Evolutionary conservation across 1,140 invertebrate genomes (phyloP).

Genomic region (Drosophila willistoni): DNA sequence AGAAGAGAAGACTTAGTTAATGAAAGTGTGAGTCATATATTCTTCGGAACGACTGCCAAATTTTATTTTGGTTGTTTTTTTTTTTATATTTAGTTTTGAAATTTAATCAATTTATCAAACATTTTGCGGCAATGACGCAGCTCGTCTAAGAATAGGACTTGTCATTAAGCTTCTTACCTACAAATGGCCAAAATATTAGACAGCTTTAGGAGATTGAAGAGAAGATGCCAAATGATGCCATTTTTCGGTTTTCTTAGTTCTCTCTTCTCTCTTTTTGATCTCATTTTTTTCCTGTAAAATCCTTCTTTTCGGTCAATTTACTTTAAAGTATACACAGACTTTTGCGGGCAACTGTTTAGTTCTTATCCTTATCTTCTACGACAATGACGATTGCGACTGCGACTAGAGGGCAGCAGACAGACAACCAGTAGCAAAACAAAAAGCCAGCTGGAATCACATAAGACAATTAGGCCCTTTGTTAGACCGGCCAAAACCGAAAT

Average conservation of each 20-base stretch:
- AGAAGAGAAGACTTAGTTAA: constrained; percentile 27
- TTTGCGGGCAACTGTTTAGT: constrained; percentile 16
- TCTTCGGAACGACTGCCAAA: not conserved
- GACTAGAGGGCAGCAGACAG: not conserved
- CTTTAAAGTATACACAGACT: not conserved
- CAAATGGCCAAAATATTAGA: too few species aligned
- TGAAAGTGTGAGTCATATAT: constrained; percentile 18
- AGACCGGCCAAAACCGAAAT: not conserved
- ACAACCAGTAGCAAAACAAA: not conserved
- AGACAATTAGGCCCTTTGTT: constrained; percentile 5
- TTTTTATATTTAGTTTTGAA: not conserved
- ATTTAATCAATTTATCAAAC: constrained; percentile 9
- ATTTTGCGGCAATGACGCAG: constrained; percentile 3
- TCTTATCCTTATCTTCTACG: constrained; percentile 52
- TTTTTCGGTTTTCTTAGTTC: too few species aligned
- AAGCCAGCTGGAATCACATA: not conserved
- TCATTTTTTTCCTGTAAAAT: too few species aligned
- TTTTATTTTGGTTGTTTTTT: not conserved
- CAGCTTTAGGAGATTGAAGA: not conserved
- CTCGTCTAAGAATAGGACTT: not conserved
- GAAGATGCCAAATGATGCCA: too few species aligned
- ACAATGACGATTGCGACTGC: not conserved
- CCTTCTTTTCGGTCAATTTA: not conserved
- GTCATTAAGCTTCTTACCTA: too few species aligned
- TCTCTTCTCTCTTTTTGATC: too few species aligned